phyloP scores from a whole-genome alignment of 92 coral and sea anemone genomes.

The Galaxea fascicularis region DNA sequence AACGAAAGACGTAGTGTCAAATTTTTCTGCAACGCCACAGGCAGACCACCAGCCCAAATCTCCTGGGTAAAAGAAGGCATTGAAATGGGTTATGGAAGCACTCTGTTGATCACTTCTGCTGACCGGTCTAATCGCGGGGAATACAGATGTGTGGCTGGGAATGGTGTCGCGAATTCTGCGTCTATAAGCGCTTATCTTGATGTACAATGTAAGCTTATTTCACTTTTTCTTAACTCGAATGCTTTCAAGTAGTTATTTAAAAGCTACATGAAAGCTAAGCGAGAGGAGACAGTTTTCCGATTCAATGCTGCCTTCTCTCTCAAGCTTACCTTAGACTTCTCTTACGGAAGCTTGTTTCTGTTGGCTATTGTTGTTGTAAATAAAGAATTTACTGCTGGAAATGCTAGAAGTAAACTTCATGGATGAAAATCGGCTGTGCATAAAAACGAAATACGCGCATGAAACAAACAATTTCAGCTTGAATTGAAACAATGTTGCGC shows the following conservation, averaged over 20 bases:
- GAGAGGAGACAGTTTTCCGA: too few relatives aligned
- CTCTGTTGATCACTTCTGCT: constrained; percentile 30
- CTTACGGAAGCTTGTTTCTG: too few relatives aligned
- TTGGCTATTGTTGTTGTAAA: too few relatives aligned
- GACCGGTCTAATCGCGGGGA: constrained; percentile 63
- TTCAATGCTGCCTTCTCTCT: too few relatives aligned
- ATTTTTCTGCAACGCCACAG: constrained; percentile 76
- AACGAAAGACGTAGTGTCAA: constrained; percentile 35
- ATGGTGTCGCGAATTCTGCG: constrained; percentile 71
- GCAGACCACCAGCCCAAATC: constrained; percentile 57
- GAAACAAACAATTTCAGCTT: too few relatives aligned
- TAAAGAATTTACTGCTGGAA: too few relatives aligned
- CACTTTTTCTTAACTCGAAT: not conserved
- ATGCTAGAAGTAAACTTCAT: too few relatives aligned
- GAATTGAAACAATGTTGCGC: too few relatives aligned
- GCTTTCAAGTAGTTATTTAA: not conserved
- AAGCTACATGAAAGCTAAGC: too few relatives aligned
- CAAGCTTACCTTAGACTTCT: too few relatives aligned
- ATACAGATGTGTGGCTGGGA: constrained; percentile 71
- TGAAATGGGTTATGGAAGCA: constrained; percentile 29
- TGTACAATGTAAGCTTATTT: constrained; percentile 70
- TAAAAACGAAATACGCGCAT: too few relatives aligned
- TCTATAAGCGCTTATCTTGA: constrained; percentile 38
- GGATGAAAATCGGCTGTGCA: too few relatives aligned
- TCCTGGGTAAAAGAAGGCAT: constrained; percentile 33